Conservation (phyloP, 2,113 vertebrate species). For the Paraplagusia blochii region DNA sequence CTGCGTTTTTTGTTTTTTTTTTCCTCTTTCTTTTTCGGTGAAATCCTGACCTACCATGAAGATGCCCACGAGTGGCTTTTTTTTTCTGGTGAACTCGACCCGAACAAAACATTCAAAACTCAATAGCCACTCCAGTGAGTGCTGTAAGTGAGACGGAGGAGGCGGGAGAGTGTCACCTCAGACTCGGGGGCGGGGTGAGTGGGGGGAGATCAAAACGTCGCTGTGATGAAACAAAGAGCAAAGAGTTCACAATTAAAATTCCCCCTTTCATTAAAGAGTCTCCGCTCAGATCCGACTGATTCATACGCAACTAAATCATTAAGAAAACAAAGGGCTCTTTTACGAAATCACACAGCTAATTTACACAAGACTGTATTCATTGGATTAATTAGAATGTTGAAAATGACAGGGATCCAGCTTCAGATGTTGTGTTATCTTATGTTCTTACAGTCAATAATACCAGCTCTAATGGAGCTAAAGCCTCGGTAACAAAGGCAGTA, state of each 20-base stretch:
- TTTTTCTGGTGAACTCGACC: constrained; percentile 49
- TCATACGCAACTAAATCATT: constrained; percentile 45
- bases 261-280: constrained; percentile 57
- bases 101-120: constrained; percentile 53
- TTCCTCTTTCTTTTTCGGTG: background rate
- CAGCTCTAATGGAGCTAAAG: constrained; percentile 47
- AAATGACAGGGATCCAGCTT: constrained; percentile 54
- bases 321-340: constrained; percentile 43
- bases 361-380: constrained; percentile 31
- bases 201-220: constrained; percentile 41
- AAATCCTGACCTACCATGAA: constrained; percentile 25
- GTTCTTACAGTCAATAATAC: constrained; percentile 40
- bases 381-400: constrained; percentile 45
- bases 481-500: constrained; percentile 61
- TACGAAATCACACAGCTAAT: constrained; percentile 52
- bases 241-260: constrained; percentile 56
- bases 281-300: constrained; percentile 38
- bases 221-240: constrained; percentile 53
- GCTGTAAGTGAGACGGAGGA: constrained; percentile 37
- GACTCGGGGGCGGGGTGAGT: constrained; percentile 3
- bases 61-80: constrained; percentile 24
- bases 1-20: background rate
- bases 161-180: background rate
- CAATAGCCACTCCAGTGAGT: constrained; percentile 31
- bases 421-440: constrained; percentile 36